Evolutionary conservation across 2,888 invertebrate species (phyloP).

Genomic region (Rhopalosiphum nymphaeae): DNA sequence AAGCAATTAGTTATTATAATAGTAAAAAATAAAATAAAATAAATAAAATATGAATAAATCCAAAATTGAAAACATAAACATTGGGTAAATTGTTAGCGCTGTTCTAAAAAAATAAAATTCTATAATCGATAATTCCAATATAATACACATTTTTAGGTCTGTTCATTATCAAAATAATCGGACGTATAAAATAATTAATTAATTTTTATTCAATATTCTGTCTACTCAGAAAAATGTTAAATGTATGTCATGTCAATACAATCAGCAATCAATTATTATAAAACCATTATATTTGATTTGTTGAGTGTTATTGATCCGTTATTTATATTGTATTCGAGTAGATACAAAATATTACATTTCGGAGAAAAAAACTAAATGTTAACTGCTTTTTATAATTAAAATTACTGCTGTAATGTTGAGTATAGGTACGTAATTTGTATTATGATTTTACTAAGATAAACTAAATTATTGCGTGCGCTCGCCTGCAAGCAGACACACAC

Average conservation of each 20-base stretch:
- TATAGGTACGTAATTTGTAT: not conserved
- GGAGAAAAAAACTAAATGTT: not conserved
- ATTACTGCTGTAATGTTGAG: not conserved
- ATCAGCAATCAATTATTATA: not conserved
- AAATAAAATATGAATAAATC: not conserved
- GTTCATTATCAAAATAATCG: not conserved
- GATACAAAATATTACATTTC: not conserved
- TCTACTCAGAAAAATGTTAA: not conserved
- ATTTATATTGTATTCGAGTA: not conserved
- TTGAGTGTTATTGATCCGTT: not conserved
- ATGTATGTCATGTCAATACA: not conserved
- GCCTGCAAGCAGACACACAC: not conserved
- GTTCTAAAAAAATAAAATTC: not conserved
- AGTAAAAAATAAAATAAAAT: not conserved
- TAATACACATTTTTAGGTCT: not conserved
- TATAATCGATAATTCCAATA: not conserved
- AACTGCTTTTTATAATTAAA: not conserved
- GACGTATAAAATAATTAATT: not conserved
- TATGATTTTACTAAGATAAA: not conserved
- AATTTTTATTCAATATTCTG: not conserved
- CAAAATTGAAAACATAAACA: constrained; percentile 6
- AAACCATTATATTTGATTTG: not conserved
- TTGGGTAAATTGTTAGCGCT: not conserved
- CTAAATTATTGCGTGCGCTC: not conserved
- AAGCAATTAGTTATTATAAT: not conserved